Base-by-base conservation (phyloP, 2,888 invertebrate genomes). In the Dolichomitus sp. region DNA sequence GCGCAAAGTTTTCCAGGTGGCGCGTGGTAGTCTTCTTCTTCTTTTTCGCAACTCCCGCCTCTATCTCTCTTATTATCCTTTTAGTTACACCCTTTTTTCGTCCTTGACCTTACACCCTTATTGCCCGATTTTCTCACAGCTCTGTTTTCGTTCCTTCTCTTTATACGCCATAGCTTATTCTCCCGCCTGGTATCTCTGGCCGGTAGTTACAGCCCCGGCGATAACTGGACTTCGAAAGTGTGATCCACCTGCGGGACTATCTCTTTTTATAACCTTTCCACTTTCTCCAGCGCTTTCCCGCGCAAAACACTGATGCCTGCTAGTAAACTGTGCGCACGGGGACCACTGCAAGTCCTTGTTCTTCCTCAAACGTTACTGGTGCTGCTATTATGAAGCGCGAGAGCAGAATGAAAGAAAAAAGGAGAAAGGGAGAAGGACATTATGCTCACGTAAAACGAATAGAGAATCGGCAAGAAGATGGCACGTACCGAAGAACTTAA, bases 401-500 rank as follows among this genome's bases (percentile, higher is more conserved):
- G 17, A 27, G 17, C 7, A n/a, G 61, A 40, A 37, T 52, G 37
- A 42, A 37, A 57, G 37, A 19, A 37, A 23, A 23, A 23, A 23
- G 2, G 23, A 23, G 23, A 2, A 23, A 50, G 37, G 33, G 14
- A 14, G 37, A 27, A 14, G 37, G 75, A 75, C 74, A 75, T 75
- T 70, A 66, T 14, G 42, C 76, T 76, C 88, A 85, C 87, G 87
- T 85, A 87, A 84, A 79, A 81, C 80, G 81, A 84, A 84, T 85
- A 84, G 87, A 63, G 61, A 84, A 83, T 70, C 75, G 73, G 70
- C 79, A 85, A 87, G 86, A 83, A 85, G 86, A 88, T 87, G 81
- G 86, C 86, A 77, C 75, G 81, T 79, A 86, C 87, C 86, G 86
- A 87, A 85, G 70, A 83, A 50, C 70, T 27, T 66, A 45, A 23